Conservation (phyloP, 2,113 vertebrate genomes). For the Benitochromis conjunctus region DNA sequence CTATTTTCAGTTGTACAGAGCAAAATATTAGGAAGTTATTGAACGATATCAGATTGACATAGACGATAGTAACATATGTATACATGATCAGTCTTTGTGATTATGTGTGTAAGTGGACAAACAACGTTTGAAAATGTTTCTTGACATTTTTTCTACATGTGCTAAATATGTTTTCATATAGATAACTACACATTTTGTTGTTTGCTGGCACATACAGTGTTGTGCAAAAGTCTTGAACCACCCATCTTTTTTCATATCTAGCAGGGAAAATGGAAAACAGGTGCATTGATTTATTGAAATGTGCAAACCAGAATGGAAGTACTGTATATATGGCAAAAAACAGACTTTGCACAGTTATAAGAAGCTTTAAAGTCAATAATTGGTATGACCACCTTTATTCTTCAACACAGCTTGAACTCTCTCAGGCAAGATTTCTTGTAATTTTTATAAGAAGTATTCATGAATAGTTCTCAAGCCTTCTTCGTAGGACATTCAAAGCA, state of each 20-base stretch:
- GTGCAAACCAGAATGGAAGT: not conserved
- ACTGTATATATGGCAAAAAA: not conserved
- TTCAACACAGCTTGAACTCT: not conserved
- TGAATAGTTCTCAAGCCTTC: not conserved
- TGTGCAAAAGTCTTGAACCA: no score
- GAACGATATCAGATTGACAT: no score
- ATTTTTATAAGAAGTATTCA: not conserved
- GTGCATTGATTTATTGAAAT: no score
- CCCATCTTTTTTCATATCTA: no score
- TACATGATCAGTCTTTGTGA: not conserved
- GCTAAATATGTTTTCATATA: not conserved
- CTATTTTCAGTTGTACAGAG: no score
- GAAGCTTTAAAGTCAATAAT: not conserved
- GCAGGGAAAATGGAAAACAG: no score
- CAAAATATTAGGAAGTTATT: no score
- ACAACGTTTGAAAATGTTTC: no score
- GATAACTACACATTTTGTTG: constrained; percentile 2
- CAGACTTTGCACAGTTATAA: not conserved
- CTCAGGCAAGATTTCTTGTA: not conserved
- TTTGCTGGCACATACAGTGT: not conserved
- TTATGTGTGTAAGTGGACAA: no score
- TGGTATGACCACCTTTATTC: not conserved
- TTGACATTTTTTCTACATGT: no score
- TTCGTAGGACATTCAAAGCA: no score
- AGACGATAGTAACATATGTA: not conserved